Percentiles rank a stretch among this genome's conserved stretches.
Conservation (phyloP, 2,888 invertebrate genomes). For the Andrena marginata region DNA sequence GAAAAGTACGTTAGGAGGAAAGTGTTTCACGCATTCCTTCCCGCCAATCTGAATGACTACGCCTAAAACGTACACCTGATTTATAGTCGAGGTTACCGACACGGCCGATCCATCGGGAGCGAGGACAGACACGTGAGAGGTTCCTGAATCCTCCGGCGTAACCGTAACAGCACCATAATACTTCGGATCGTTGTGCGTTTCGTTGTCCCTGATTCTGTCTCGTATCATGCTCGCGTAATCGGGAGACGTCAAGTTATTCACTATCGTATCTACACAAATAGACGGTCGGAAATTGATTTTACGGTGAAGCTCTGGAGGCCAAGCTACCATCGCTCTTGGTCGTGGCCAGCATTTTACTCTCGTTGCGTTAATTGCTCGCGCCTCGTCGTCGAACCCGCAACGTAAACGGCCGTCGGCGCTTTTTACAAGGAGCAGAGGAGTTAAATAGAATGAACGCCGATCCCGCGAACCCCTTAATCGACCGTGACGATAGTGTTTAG, state of each 20-base stretch:
- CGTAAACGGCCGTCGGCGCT: neutral
- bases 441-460: neutral
- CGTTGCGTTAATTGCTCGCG: neutral
- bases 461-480: neutral
- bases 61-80: constrained; percentile 87
- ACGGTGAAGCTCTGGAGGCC: no score
- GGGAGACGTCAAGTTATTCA: constrained; percentile 87
- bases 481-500: neutral
- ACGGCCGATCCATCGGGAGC: constrained; percentile 96
- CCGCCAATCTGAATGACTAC: neutral
- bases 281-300: neutral
- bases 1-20: neutral
- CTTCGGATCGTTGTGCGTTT: constrained; percentile 88
- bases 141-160: constrained; percentile 89
- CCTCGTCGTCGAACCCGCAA: neutral
- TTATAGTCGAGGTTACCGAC: constrained; percentile 96
- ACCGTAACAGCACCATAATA: constrained; percentile 89
- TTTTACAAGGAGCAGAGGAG: neutral
- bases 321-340: neutral
- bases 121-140: constrained; percentile 95
- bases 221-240: constrained; percentile 88
- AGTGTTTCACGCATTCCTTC: neutral
- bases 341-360: neutral
- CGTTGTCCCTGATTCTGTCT: constrained; percentile 88
- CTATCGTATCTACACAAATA: constrained; percentile 63